phyloP scores from a whole-genome alignment of 2,797 vertebrate species.

The Amphiprion clarkii region DNA sequence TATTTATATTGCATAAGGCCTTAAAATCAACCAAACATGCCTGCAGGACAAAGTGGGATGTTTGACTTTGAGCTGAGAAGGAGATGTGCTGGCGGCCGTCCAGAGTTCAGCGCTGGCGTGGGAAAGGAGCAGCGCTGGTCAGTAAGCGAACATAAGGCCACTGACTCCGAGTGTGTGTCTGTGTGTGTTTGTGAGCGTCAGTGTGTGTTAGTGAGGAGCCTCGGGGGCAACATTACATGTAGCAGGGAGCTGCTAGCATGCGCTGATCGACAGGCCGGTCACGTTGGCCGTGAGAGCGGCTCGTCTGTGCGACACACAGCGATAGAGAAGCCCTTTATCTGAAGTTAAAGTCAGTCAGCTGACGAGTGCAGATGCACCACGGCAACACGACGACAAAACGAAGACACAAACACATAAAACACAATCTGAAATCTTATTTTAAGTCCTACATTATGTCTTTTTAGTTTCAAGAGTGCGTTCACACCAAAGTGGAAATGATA shows the following conservation, averaged over 20 bases:
- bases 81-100: slow-evolving; percentile 62
- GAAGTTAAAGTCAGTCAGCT: slow-evolving; percentile 14
- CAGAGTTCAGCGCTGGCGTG: slow-evolving; percentile 78
- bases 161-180: slow-evolving; percentile 42
- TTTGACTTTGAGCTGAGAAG: slow-evolving; percentile 60
- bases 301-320: slow-evolving; percentile 11
- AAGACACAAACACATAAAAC: not conserved
- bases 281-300: slow-evolving; percentile 64
- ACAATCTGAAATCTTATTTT: not conserved
- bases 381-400: not conserved
- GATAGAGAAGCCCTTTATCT: slow-evolving; percentile 67
- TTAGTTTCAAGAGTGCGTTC: not conserved
- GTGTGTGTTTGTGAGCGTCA: slow-evolving; percentile 39
- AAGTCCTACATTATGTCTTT: not conserved
- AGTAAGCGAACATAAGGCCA: slow-evolving; percentile 65
- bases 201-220: slow-evolving; percentile 27
- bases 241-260: slow-evolving; percentile 52
- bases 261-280: slow-evolving; percentile 71
- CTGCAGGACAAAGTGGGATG: slow-evolving; percentile 35
- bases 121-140: slow-evolving; percentile 76
- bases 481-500: too few relatives aligned
- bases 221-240: slow-evolving; percentile 33
- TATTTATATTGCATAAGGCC: not conserved
- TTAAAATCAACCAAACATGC: slow-evolving; percentile 12
- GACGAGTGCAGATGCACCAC: slow-evolving; percentile 19